A percentile compares a stretch with the other conserved stretches of the same genome.
Conservation (phyloP, 2,113 vertebrate genomes). For the Seriola quinqueradiata region DNA sequence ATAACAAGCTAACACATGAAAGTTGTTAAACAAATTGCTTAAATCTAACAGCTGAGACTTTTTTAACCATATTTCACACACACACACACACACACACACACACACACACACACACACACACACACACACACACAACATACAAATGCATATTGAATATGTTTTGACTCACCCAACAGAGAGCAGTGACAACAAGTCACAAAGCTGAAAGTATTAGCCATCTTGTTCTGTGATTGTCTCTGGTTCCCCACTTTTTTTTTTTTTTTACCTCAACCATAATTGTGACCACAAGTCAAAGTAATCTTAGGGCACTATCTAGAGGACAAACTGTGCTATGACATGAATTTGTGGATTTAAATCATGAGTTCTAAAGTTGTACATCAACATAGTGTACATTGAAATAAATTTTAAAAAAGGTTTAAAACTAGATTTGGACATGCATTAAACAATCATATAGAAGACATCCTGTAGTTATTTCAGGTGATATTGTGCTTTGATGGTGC, state of each 20-base stretch:
- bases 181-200: neutral
- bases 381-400: neutral
- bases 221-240: neutral
- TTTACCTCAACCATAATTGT: neutral
- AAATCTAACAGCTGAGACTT: neutral
- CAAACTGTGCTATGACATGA: neutral
- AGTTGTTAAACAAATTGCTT: neutral
- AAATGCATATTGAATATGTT: neutral
- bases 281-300: neutral
- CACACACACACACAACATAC: neutral
- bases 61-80: neutral
- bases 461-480: neutral
- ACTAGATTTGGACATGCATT: neutral
- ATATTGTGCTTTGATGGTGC: neutral
- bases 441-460: neutral
- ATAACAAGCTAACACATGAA: neutral
- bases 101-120: neutral
- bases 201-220: neutral
- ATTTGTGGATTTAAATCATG: neutral
- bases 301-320: slow-evolving; percentile 7
- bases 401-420: neutral
- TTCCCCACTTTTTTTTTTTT: no score
- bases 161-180: neutral
- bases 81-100: neutral
- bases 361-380: neutral